Base-by-base conservation (phyloP, 2,888 invertebrate genomes). In the Sipunculus nudus region DNA sequence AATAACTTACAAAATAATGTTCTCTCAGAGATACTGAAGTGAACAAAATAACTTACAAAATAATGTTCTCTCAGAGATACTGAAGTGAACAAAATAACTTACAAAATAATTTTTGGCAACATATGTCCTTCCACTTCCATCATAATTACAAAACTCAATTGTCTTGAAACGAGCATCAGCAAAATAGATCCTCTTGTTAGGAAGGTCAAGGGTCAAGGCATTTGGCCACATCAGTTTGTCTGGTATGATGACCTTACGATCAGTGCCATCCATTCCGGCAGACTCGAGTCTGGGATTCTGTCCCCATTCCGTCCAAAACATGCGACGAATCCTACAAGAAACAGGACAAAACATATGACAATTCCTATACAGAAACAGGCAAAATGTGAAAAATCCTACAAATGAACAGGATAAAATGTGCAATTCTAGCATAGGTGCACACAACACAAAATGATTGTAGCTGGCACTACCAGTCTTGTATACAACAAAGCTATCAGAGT, bases 291-390 rank as follows among this genome's bases (percentile, higher is more conserved):
- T 87, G 0, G 99, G 98, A 84, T 96, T 92, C 83, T 96, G 94
- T 41, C 97, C 97, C 98, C 98, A 98, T 84, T 99, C 98, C 0
- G 96, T 95, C 98, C 98, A 99, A 87, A 99, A 99, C 57, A 99
- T 86, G 89, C 92, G 92, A 3, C 91, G 86, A 0, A 94, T 90
- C 31, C 84, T 86, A 62, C 5, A 69, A 65, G 5, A 21, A 32
- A 58, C 13, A 32, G 45, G 58, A 59, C 54, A 45, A 38, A 26
- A 26, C n/a, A 25, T 23, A 58, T 57, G 29, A 13, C 19, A 16
- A 8, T 16, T 16, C 26, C 53, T n/a, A 21, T 25, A 26, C 13
- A 28, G 19, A 16, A 21, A 48, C n/a, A n/a, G n/a, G n/a, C n/a
- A 48, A 28, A 26, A 8, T 10, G 19, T 26, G 10, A 21, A 26